These are phyloP conservation scores for Malurus melanocephalus DNA, from an alignment of 2,113 vertebrate genomes.

Conservation along the genomic window DNA sequence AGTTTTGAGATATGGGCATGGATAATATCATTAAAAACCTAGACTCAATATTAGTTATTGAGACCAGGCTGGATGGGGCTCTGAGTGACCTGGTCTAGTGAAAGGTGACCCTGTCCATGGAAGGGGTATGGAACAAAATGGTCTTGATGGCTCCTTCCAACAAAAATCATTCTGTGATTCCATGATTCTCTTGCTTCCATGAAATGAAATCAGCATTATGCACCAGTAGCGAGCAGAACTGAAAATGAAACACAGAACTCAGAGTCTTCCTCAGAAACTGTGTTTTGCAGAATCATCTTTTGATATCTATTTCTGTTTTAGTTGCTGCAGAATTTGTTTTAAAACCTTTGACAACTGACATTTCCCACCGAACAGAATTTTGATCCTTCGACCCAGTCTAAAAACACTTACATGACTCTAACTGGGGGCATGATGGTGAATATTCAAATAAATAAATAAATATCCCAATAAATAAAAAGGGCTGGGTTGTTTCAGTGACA, in stretches of 20 bases:
- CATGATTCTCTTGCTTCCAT: neutral
- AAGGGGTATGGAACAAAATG: neutral
- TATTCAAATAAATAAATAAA: neutral
- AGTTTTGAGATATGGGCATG: neutral
- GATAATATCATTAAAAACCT: neutral
- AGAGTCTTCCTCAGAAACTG: fast-evolving
- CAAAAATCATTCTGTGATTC: neutral
- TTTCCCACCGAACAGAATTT: neutral
- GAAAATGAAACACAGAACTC: neutral
- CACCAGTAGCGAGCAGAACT: neutral
- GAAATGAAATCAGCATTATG: neutral
- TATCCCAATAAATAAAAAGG: neutral
- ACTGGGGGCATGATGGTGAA: neutral
- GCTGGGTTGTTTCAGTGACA: fast-evolving
- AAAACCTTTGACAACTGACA: neutral
- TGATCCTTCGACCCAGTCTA: neutral
- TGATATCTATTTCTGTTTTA: neutral
- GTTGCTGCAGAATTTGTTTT: neutral
- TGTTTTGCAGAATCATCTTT: neutral
- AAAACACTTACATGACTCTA: neutral
- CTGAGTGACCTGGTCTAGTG: neutral
- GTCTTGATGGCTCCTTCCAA: neutral
- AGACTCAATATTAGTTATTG: neutral
- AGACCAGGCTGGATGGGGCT: neutral
- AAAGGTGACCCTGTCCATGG: neutral